A percentile compares a stretch with the other conserved stretches of the same genome.
Conservation (phyloP, 30 jellyfish, hydroid and myxozoan genomes). For the Aurelia aurita complex sp. Pacific region DNA sequence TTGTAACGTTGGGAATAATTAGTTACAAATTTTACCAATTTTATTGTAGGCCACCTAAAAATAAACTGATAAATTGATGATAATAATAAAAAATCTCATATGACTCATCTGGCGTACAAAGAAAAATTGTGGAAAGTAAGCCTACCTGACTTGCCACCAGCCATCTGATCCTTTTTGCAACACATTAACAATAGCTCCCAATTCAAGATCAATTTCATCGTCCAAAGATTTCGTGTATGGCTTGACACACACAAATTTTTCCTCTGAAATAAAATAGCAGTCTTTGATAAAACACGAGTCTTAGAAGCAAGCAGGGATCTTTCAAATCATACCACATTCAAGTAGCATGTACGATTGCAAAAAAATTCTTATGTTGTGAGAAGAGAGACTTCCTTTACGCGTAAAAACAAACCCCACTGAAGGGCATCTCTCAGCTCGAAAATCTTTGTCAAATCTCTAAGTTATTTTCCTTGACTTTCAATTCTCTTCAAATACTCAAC, state of each 20-base stretch:
- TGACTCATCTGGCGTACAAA: too few relatives aligned
- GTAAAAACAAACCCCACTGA: neutral
- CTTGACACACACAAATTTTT: conserved; percentile 73
- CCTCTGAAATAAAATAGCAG: conserved; percentile 37
- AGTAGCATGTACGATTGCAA: neutral
- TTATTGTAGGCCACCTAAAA: too few relatives aligned
- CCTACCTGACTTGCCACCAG: conserved; percentile 97
- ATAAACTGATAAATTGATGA: too few relatives aligned
- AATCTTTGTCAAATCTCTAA: neutral
- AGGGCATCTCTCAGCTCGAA: neutral
- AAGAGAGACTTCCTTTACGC: neutral
- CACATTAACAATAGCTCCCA: conserved; percentile 88
- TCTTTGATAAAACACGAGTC: neutral
- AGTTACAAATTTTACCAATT: too few relatives aligned
- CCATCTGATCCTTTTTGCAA: conserved; percentile 85
- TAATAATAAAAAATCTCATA: too few relatives aligned
- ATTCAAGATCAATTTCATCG: conserved; percentile 86
- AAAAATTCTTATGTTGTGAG: neutral
- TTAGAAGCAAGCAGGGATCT: neutral
- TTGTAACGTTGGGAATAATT: too few relatives aligned
- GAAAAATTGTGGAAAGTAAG: too few relatives aligned
- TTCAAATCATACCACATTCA: too few relatives aligned
- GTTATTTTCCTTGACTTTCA: too few relatives aligned
- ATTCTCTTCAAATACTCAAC: too few relatives aligned
- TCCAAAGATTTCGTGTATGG: conserved; percentile 72